Evolutionary conservation across 1,140 invertebrate genomes (phyloP).

Genomic region (Brachionus plicatilis): DNA sequence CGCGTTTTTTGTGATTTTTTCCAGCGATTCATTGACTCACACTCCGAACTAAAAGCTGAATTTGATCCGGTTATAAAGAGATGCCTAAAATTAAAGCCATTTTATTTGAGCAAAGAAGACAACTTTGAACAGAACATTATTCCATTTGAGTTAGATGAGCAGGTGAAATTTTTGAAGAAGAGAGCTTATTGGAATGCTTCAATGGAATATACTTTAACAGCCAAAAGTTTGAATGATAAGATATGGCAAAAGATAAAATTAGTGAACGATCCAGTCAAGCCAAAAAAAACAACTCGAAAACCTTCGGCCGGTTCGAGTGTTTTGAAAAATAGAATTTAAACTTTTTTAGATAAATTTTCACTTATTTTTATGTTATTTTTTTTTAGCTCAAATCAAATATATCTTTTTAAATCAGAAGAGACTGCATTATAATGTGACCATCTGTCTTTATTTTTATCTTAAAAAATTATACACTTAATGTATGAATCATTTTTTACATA

Average conservation of each 20-base stretch:
- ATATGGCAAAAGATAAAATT: constrained; percentile 4
- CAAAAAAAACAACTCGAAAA: not conserved
- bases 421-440: no score
- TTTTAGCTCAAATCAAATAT: not conserved
- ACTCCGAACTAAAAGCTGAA: not conserved
- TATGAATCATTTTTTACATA: no score
- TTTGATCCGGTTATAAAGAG: not conserved
- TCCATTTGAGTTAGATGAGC: not conserved
- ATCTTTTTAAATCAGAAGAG: not conserved
- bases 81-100: not conserved
- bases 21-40: not conserved
- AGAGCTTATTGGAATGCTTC: constrained; percentile 15
- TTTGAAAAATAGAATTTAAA: not conserved
- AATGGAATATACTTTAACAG: not conserved
- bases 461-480: no score
- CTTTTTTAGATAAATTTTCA: not conserved
- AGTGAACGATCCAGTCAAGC: not conserved
- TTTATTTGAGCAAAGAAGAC: not conserved
- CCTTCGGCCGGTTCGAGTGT: not conserved
- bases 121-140: not conserved
- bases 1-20: not conserved
- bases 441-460: no score
- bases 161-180: not conserved
- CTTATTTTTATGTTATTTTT: not conserved
- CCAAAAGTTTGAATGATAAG: not conserved